Evolutionary conservation across 2,797 vertebrate species (phyloP).

Genomic region (Taeniopygia guttata): DNA sequence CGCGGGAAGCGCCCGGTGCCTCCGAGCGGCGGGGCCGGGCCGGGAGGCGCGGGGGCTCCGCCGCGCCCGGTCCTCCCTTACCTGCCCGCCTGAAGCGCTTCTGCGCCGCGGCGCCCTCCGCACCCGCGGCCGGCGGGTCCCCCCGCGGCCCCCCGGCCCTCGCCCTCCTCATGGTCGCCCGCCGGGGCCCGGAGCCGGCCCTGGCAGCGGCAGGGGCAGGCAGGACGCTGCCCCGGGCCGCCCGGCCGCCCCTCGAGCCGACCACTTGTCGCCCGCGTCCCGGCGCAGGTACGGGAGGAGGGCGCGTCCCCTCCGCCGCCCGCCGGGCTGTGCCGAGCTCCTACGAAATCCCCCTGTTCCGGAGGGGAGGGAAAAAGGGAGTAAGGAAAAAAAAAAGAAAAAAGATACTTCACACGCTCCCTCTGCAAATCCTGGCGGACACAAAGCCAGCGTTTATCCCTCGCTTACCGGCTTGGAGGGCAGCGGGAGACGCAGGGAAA

Average conservation of each 20-base stretch:
- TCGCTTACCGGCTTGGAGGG: not conserved
- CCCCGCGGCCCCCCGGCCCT: not conserved
- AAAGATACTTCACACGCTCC: not conserved
- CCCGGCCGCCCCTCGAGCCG: not conserved
- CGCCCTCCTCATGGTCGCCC: not conserved
- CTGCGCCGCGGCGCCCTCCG: not conserved
- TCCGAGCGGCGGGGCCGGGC: not conserved
- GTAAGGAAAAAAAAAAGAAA: no score
- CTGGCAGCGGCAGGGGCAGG: no score
- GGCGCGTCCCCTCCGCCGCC: not conserved
- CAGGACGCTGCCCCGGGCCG: not conserved
- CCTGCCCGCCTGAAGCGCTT: not conserved
- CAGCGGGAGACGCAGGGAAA: not conserved
- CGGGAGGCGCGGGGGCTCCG: not conserved
- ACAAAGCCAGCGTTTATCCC: conserved; percentile 23
- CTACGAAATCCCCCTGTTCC: not conserved
- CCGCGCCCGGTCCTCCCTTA: not conserved
- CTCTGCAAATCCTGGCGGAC: not conserved
- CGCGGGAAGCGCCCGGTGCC: not conserved
- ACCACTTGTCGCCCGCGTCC: conserved; percentile 24
- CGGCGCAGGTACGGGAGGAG: not conserved
- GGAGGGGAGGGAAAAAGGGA: not conserved
- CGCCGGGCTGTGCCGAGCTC: not conserved
- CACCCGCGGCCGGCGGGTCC: not conserved
- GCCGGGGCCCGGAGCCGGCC: not conserved